Conservation (phyloP, 1,140 invertebrate genomes). For the Antheraea pernyi region DNA sequence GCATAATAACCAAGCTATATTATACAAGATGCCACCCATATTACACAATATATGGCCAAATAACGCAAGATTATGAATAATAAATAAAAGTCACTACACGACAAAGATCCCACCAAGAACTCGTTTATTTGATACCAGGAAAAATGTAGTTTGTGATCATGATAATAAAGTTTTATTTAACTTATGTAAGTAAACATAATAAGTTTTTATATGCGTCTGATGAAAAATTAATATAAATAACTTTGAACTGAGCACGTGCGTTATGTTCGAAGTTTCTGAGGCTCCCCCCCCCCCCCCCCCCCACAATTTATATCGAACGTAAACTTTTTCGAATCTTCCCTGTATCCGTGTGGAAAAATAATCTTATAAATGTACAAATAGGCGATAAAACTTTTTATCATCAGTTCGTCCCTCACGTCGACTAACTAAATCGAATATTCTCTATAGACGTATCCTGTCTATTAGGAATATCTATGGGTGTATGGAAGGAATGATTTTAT, state of each 20-base stretch:
- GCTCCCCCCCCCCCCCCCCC: too few relatives aligned
- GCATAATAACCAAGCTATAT: too few relatives aligned
- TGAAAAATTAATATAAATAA: slow-evolving; percentile 2
- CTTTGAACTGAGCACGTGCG: background rate
- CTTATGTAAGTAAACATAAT: background rate
- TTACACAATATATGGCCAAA: too few relatives aligned
- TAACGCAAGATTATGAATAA: too few relatives aligned
- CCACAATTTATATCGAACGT: slow-evolving; percentile 32
- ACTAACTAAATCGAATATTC: background rate
- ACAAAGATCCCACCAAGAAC: too few relatives aligned
- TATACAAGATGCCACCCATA: too few relatives aligned
- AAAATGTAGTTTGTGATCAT: too few relatives aligned
- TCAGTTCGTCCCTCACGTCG: slow-evolving; percentile 6
- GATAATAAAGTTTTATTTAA: too few relatives aligned
- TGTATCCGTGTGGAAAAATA: slow-evolving; percentile 27
- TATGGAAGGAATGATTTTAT: too few relatives aligned
- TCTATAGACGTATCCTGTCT: background rate
- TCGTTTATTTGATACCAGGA: too few relatives aligned
- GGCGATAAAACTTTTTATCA: slow-evolving; percentile 12
- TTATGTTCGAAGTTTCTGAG: slow-evolving; percentile 1
- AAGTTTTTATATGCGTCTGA: background rate
- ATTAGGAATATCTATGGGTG: too few relatives aligned
- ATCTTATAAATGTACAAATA: slow-evolving; percentile 9
- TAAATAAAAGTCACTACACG: too few relatives aligned
- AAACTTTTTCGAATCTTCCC: slow-evolving; percentile 34